Evolutionary conservation across 2,888 invertebrate genomes (phyloP), one percentile per base, ranked within the genome.

Genomic region (Siphonodentalium dalli): DNA sequence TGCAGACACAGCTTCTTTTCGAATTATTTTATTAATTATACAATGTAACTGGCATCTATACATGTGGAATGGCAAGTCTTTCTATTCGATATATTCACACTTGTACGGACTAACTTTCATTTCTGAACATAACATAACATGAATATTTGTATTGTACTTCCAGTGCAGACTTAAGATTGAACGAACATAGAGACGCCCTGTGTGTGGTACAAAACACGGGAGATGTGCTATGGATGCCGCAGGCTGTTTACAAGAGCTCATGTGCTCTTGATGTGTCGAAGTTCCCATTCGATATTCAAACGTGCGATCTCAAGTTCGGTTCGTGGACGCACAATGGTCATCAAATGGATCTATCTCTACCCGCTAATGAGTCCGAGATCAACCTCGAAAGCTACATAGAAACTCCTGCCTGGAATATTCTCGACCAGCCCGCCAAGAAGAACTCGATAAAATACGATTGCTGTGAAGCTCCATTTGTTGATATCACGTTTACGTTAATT

Each of bases 211-310:
- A 56, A 13, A 51, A 50, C 39, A 61, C 56, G 21, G 82, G 82
- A 21, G 45, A 54, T n/a, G 69, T 82, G 8, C 63, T 65, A 29
- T 70, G 72, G 71, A 66, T 72, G 50, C 75, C 75, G 1, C 78
- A 77, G 58, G 78, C 78, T 45, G 77, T 81, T 45, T 79, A 69
- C 68, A 75, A 75, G 60, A 78, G 77, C 49, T 75, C 79, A 27
- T 82, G 82, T 60, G 68, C 72, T 54, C 76, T 82, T 33, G 78
- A 82, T 63, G 79, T 80, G 29, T 68, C 63, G 20, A 68, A 78
- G 45, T 82, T 82, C 62, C 82, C 82, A 5, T 82, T 80, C 56
- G 82, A 82, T 63, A 66, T 72, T 28, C 82, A 82, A 62, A 63
- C 53, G n/a, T 82, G 82, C 63, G 53, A 66, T 13, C 62, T 82